Evolutionary conservation across 2,113 vertebrate species (phyloP), one percentile per base, ranked within the genome.

Genomic region (Salvator merianae): DNA sequence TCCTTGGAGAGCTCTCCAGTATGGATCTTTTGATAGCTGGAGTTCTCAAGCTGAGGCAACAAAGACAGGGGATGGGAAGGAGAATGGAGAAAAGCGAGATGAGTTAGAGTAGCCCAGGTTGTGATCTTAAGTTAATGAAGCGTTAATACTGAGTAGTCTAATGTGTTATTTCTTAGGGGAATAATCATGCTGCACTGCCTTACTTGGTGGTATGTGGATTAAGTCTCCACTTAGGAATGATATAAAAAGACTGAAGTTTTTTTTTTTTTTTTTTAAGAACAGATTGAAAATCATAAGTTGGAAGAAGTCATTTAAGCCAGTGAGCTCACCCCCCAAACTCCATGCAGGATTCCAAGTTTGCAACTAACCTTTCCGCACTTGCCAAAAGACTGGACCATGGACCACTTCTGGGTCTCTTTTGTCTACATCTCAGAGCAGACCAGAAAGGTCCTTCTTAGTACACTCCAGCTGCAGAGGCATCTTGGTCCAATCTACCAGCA

Each of bases 1-100:
- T 98, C 90, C 97, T 97, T 74, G 98, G 98, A 88, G 97, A 97
- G 43, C 97, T 97, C 90, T 99, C 98, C 89, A 99, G 90, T 94
- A 99, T 97, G 26, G 98, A 98, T 84, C 98, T 97, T 91, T 98
- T 97, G 90, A 99, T 97, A 94, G 97, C 97, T 85, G 98, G 98
- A 87, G 98, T 99, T 93, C 97, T 96, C 95, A 99, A 99, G 93
- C 98, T 99, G 94, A 94, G 91, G 77, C 34, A 62, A 40, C 72
- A 87, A 82, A 34, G 16, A 59, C 18, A 62, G 62, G n/a, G 22
- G 69, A 50, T 30, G 8, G n/a, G 53, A 28, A 13, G 32, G 32
- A 2, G 6, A 53, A 70, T 18, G 20, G n/a, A 50, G 50, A 26
- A 78, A 70, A 53, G 69, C 59, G 12, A 26, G 38, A 24, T 28